phyloP scores from a whole-genome alignment of 2,113 vertebrate species.

The Prochilodus magdalenae region DNA sequence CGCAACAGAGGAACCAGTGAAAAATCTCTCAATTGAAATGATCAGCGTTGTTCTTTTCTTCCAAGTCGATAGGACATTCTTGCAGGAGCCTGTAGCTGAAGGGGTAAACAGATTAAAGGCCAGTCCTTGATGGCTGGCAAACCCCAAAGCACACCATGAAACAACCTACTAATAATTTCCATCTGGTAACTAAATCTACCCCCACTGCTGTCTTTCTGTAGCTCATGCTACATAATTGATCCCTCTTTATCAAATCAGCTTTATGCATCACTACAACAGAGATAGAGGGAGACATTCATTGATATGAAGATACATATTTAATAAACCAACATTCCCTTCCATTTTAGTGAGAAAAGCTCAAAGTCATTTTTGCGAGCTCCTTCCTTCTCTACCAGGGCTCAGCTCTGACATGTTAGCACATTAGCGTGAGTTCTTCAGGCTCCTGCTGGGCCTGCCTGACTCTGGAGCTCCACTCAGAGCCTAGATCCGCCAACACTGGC shows the following conservation, averaged over 20 bases:
- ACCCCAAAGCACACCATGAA: neutral
- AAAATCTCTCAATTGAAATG: neutral
- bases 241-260: neutral
- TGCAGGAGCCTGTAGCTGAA: neutral
- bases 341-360: neutral
- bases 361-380: neutral
- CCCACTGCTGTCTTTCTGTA: neutral
- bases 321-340: too few relatives aligned
- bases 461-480: neutral
- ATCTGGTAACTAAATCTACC: neutral
- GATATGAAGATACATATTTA: too few relatives aligned
- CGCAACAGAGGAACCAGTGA: neutral
- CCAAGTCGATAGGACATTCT: neutral
- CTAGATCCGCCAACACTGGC: neutral
- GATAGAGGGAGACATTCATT: too few relatives aligned
- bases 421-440: conserved; percentile 5
- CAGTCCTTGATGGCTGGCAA: neutral
- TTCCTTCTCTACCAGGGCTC: neutral
- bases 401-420: neutral
- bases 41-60: neutral
- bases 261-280: too few relatives aligned
- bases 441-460: conserved; percentile 8
- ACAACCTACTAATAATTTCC: neutral
- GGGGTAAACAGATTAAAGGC: neutral
- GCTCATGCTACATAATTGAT: neutral